Base-by-base conservation (phyloP, 2,797 vertebrate genomes). In the Gymnoscopelus braueri region DNA sequence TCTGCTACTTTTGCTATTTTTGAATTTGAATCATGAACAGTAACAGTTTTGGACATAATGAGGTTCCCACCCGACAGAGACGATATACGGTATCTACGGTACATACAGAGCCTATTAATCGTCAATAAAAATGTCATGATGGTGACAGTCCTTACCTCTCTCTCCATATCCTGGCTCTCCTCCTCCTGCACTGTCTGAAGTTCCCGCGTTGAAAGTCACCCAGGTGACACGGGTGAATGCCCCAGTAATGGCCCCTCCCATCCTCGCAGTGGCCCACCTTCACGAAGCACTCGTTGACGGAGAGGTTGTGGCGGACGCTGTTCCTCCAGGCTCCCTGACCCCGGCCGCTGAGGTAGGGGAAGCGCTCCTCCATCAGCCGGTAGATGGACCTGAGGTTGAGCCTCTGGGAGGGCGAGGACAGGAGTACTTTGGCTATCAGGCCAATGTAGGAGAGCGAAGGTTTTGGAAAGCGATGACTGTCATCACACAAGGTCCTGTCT, bases 311-410 rank as follows among this genome's bases (percentile, higher is more conserved):
- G 47, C 83, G 79, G 10, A 92, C 70, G 0, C 88, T 91, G 83
- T 94, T 92, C 78, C 72, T 93, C 91, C 84, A 93, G 49, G 32
- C 32, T 3, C 84, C 88, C 2, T 24, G 79, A 15, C 81, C 65
- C 0, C 65, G 60, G 67, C 86, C 86, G 62, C 62, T 82, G 32
- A 91, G 91, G 62, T 89, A 88, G 23, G 86, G 86, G 78, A 92
- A 93, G 35, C 75, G 79, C 24, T 89, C 83, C 87, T 92, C 85
- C 76, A 85, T 90, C 0, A 86, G 89, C 68, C 78, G 84, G 81
- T 93, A 93, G 82, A 91, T 91, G 72, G 90, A 88, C 19, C 78
- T 84, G 82, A 93, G 86, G 83, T 89, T 94, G 69, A 92, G 80
- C 67, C 92, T 92, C 71, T 87, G 85, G 55, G 64, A 67, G 13